phyloP scores from a whole-genome alignment of 2,888 invertebrate species.

The Pseudococcus jackbeardsleyi region DNA sequence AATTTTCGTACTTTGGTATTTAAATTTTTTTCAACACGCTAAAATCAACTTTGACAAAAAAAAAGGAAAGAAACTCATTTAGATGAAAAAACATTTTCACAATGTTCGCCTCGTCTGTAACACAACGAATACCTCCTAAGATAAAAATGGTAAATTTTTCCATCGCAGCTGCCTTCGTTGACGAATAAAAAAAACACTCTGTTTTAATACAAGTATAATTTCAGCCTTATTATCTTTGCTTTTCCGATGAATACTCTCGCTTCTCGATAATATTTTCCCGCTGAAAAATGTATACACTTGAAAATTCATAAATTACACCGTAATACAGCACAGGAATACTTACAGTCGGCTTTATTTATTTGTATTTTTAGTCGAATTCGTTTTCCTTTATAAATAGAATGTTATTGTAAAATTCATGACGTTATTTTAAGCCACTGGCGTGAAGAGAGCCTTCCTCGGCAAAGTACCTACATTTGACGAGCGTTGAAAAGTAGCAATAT shows the following conservation, averaged over 20 bases:
- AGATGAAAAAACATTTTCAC: not conserved
- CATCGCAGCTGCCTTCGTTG: not conserved
- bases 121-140: not conserved
- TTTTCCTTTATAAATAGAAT: not conserved
- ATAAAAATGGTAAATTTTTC: not conserved
- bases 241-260: not conserved
- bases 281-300: not conserved
- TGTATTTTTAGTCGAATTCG: not conserved
- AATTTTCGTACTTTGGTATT: constrained; percentile 29
- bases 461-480: not conserved
- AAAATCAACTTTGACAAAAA: not conserved
- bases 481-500: constrained; percentile 2
- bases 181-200: not conserved
- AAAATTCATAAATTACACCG: not conserved
- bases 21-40: constrained; percentile 35
- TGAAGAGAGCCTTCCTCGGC: not conserved
- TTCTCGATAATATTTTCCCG: not conserved
- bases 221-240: not conserved
- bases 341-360: not conserved
- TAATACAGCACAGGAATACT: not conserved
- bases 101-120: not conserved
- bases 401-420: not conserved
- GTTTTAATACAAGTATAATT: not conserved
- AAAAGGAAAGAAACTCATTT: not conserved
- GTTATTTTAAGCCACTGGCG: constrained; percentile 18